Evolutionary conservation across 2,888 invertebrate species (phyloP), one percentile per base, ranked within the genome.

Genomic region (Microchrysa polita): DNA sequence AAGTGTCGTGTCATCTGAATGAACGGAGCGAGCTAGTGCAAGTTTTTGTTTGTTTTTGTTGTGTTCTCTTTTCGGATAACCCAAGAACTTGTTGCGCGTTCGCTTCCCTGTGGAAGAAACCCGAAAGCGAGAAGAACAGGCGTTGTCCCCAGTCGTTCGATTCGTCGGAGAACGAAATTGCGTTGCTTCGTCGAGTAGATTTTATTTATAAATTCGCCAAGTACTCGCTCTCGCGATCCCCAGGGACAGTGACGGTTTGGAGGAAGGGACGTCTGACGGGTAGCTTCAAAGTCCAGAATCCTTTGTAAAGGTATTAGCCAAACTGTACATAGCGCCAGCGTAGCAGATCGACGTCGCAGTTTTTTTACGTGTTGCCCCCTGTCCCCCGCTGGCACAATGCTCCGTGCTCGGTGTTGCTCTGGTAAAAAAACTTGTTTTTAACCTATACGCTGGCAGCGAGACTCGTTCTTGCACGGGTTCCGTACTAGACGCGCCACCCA

Each of bases 151-250:
- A 59, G 23, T n/a, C 59, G 27, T 12, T 27, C 44, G 65, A 67
- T 72, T 67, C 67, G 73, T 53, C 73, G 69, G 53, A 52, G 27
- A 52, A 27, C 27, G 27, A 34, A 34, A 34, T 7, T 34, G 2
- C 27, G 27, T 34, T 34, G 2, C 27, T 2, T 34, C 52, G 16
- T 34, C 14, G 27, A 48, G 52, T 53, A n/a, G 16, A 75, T 69
- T 34, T 34, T 75, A 75, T 75, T 75, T 75, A 75, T 75, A 75
- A 75, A 69, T 74, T 67, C 71, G 23, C 72, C 44, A 23, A 23
- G 27, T 27, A 59, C 23, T 59, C 27, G 7, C 27, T 34, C 74
- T 72, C 52, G 52, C 74, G 22, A 52, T 5, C 34, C 16, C 44
- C 23, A 12, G 53, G 34, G 42, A 27, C 59, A 60, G 18, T 55